A percentile compares a stretch with the other conserved stretches of the same genome.
These are phyloP conservation scores for Acrocephalus arundinaceus DNA, from an alignment of 2,113 vertebrate species.

Conservation along the genomic window DNA sequence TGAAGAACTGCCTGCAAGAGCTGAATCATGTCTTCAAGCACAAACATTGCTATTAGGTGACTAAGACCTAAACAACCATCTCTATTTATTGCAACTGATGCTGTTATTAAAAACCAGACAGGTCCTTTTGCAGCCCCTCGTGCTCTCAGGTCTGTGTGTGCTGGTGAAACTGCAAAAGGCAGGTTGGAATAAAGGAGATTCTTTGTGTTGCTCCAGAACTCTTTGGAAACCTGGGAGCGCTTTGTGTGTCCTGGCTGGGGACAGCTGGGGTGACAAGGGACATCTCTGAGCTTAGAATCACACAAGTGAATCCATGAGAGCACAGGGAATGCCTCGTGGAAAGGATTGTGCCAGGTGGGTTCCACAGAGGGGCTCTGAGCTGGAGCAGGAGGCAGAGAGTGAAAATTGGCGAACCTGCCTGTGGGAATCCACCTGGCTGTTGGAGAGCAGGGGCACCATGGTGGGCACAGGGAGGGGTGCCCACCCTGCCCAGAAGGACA, in stretches of 20 bases:
- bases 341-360: fast-evolving
- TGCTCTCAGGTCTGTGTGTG: fast-evolving
- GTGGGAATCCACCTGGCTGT: background rate
- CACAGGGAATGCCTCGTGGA: fast-evolving
- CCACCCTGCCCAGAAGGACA: background rate
- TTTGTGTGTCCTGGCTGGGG: background rate
- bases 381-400: fast-evolving
- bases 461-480: background rate
- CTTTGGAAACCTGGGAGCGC: background rate
- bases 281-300: background rate
- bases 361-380: background rate
- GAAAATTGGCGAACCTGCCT: background rate
- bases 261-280: background rate
- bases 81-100: background rate
- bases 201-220: background rate
- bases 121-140: background rate
- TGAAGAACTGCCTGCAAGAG: background rate
- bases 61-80: background rate
- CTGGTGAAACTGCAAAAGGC: background rate
- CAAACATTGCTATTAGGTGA: conserved; percentile 27
- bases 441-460: fast-evolving
- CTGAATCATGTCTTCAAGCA: conserved; percentile 11
- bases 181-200: background rate
- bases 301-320: fast-evolving
- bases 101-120: conserved; percentile 8